Base-by-base conservation (phyloP, 2,888 invertebrate species). In the Epirrita christyi region DNA sequence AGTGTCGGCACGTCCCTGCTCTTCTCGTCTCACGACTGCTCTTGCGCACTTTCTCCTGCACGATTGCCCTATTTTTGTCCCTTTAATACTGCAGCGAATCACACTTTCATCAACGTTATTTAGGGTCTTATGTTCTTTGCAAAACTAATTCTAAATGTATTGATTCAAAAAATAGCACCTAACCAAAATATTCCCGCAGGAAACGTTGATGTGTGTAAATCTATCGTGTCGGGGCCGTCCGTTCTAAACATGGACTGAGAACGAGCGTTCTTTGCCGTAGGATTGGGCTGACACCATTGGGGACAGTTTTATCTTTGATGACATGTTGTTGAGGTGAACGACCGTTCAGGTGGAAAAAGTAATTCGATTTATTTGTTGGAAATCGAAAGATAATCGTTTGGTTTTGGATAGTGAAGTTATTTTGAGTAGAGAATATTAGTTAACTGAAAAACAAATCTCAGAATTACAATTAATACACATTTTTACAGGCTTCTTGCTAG, bases 31-130 rank as follows among this genome's bases (percentile, higher is more conserved):
- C 86, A 85, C 82, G 84, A 81, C 73, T 73, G 70, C 72, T 70
- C 67, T 70, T 59, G 75, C 76, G 68, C 74, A 84, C 88, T 90
- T 90, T 90, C 89, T 75, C 81, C 75, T 62, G 75, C 88, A 88
- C 86, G 88, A 85, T 67, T 76, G 84, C 69, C 83, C 86, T 78
- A 83, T 86, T 81, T 80, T 70, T 75, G 66, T 64, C 68, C 69
- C 67, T 71, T 64, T 67, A 71, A 70, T 75, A 73, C 78, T 72
- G 66, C 68, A 67, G 71, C 75, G 73, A 81, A 78, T 81, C 73
- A 73, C 73, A 82, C 78, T 82, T 83, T 79, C 80, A 73, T 78
- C 73, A 63, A 60, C 61, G 53, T 15, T 55, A 63, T 60, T n/a
- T 38, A 42, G 49, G 7, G 21, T 34, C 55, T 49, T 38, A 46